Conservation (phyloP, 1,140 invertebrate species). For the Magallana angulata region DNA sequence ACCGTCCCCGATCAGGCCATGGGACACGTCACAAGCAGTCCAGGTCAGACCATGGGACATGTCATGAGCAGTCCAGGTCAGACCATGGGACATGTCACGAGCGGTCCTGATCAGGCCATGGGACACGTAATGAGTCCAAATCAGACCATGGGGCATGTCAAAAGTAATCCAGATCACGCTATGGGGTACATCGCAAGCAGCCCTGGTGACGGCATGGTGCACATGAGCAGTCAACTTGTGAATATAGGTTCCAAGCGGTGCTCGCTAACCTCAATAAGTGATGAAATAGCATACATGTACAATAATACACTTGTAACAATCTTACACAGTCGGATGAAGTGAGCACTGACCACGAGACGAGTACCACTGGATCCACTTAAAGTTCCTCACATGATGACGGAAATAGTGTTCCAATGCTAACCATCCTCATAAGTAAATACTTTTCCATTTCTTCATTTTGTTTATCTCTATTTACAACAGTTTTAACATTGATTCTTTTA, state of each 20-base stretch:
- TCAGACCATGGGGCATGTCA: not conserved
- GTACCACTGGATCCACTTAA: not conserved
- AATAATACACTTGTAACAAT: not conserved
- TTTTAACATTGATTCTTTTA: conserved; percentile 11
- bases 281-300: conserved; percentile 13
- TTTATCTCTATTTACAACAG: not conserved
- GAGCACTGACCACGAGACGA: conserved; percentile 7
- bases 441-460: conserved; percentile 17
- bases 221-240: no score
- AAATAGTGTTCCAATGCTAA: not conserved
- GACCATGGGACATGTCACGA: not conserved
- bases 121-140: not conserved
- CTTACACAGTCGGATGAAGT: conserved; percentile 1
- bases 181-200: not conserved
- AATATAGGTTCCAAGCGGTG: no score
- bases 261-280: not conserved
- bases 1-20: not conserved
- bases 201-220: no score
- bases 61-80: not conserved
- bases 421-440: conserved; percentile 11
- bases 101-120: not conserved
- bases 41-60: not conserved
- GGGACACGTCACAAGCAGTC: not conserved
- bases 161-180: not conserved
- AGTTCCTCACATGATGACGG: conserved; percentile 1